Evolutionary conservation across 1,140 invertebrate species (phyloP).

Genomic region (Drosophila trapezifrons): DNA sequence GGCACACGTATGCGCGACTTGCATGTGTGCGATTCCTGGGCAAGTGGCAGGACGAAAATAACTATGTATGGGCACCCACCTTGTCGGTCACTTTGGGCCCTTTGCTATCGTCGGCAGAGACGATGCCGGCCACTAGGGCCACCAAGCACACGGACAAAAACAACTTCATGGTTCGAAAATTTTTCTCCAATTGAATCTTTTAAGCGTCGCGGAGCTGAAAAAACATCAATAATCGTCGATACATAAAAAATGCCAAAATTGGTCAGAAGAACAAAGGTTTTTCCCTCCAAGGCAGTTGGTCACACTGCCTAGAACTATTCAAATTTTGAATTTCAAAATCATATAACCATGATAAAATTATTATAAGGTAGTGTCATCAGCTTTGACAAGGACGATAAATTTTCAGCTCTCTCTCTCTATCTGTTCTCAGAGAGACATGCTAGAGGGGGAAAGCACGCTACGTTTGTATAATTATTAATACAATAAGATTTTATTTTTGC

Average conservation of each 20-base stretch:
- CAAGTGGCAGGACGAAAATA: constrained; percentile 20
- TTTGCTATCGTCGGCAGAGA: constrained; percentile 84
- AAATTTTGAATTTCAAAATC: too few species aligned
- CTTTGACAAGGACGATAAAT: too few species aligned
- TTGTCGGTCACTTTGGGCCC: constrained; percentile 91
- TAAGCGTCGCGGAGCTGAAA: constrained; percentile 1
- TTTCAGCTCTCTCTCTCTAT: too few species aligned
- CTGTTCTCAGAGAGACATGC: too few species aligned
- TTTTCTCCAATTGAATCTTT: constrained; percentile 15
- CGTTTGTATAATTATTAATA: too few species aligned
- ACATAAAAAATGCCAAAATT: too few species aligned
- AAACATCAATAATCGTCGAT: neutral
- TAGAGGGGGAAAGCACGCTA: too few species aligned
- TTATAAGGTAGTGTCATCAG: too few species aligned
- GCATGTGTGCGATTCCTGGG: neutral
- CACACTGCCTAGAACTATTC: too few species aligned
- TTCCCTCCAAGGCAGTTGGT: neutral
- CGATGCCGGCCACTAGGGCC: constrained; percentile 72
- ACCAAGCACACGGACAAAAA: constrained; percentile 67
- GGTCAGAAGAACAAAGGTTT: neutral
- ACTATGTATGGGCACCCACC: constrained; percentile 83
- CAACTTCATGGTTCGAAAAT: constrained; percentile 65
- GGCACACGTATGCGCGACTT: constrained; percentile 24
- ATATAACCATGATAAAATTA: too few species aligned
- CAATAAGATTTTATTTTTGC: too few species aligned